A percentile compares a stretch with the other conserved stretches of the same genome.
Conservation (phyloP, 2,797 vertebrate species). For the Sebastes miniatus region DNA sequence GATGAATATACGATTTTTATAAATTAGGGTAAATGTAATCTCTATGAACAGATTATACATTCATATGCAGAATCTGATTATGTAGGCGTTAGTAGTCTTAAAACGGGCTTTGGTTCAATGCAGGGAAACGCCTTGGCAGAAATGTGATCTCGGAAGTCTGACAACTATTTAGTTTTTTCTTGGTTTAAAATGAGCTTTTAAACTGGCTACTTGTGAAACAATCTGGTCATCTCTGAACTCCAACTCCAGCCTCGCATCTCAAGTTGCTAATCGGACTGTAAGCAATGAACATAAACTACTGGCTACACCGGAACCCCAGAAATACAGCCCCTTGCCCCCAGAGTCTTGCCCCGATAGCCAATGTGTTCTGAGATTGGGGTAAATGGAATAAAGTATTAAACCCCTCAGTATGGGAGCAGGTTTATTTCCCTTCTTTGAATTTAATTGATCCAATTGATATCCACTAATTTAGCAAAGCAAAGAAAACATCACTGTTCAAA, state of each 20-base stretch:
- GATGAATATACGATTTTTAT: neutral
- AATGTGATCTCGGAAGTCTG: too few species aligned
- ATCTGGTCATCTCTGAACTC: neutral
- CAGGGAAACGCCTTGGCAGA: too few species aligned
- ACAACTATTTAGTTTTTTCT: too few species aligned
- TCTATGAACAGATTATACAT: too few species aligned
- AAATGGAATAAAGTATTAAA: neutral
- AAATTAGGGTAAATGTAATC: neutral
- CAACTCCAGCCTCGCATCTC: neutral
- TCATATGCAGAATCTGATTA: too few species aligned
- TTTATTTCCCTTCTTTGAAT: neutral
- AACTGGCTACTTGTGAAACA: too few species aligned
- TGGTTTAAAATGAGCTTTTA: too few species aligned
- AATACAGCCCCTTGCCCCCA: neutral
- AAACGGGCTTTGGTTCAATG: neutral
- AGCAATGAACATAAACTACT: neutral
- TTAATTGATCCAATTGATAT: neutral
- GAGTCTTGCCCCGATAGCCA: neutral
- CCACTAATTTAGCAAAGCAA: neutral
- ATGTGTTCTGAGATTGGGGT: neutral
- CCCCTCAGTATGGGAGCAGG: neutral
- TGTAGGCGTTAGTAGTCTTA: too few species aligned
- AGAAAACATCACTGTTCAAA: neutral
- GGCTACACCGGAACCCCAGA: neutral
- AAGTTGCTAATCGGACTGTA: too few species aligned